Percentiles rank a stretch among this genome's conserved stretches.
Conservation (phyloP, 2,888 invertebrate species). For the Microplitis manilae region DNA sequence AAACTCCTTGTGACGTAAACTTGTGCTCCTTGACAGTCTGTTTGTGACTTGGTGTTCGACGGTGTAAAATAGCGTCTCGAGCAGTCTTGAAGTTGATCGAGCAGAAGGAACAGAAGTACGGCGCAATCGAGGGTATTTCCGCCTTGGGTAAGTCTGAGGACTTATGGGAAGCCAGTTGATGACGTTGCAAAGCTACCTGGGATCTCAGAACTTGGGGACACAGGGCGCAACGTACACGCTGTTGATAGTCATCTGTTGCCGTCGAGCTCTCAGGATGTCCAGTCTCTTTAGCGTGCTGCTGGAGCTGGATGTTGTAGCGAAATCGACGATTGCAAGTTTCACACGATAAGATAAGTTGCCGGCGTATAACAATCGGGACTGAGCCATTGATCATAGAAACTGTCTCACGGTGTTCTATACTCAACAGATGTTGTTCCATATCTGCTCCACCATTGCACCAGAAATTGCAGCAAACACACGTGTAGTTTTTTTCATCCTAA, state of each 20-base stretch:
- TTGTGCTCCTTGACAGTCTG: slow-evolving; percentile 73
- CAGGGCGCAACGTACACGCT: slow-evolving; percentile 76
- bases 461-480: slow-evolving; percentile 84
- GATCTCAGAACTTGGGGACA: slow-evolving; percentile 78
- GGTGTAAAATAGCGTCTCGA: slow-evolving; percentile 78
- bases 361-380: slow-evolving; percentile 84
- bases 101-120: slow-evolving; percentile 82
- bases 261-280: slow-evolving; percentile 74
- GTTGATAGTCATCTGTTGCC: slow-evolving; percentile 79
- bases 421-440: slow-evolving; percentile 81
- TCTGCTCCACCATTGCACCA: slow-evolving; percentile 77
- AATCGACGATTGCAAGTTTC: slow-evolving; percentile 80
- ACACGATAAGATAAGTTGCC: slow-evolving; percentile 78
- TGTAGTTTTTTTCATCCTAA: slow-evolving; percentile 76
- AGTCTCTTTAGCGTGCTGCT: slow-evolving; percentile 75
- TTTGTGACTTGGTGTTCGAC: slow-evolving; percentile 78
- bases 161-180: slow-evolving; percentile 77
- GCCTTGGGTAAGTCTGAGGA: slow-evolving; percentile 57
- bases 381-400: slow-evolving; percentile 84
- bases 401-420: slow-evolving; percentile 81
- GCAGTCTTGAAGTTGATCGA: slow-evolving; percentile 76
- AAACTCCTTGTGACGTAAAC: slow-evolving; percentile 51
- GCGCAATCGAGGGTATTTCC: slow-evolving; percentile 44
- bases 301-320: slow-evolving; percentile 83
- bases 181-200: slow-evolving; percentile 79